Evolutionary conservation across 2,113 vertebrate genomes (phyloP).

Genomic region (Rhipidura dahli): DNA sequence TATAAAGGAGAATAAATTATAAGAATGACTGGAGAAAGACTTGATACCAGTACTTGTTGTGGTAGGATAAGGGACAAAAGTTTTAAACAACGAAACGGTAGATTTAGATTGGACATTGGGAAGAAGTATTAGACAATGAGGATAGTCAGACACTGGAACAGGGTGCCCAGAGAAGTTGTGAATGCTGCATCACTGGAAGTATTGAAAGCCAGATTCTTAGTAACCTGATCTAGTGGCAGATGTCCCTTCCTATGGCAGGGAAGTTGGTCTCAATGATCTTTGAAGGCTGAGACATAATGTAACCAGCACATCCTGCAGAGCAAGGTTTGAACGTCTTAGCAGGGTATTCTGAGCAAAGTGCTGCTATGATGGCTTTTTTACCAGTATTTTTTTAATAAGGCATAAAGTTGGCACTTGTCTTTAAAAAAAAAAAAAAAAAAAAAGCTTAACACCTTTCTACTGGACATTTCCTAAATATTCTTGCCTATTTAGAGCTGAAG

Average conservation of each 20-base stretch:
- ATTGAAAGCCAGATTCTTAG: neutral
- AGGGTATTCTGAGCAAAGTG: neutral
- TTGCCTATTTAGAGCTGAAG: neutral
- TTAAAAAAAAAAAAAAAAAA: neutral
- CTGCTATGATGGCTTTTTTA: neutral
- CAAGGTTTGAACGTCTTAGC: neutral
- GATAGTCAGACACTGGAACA: neutral
- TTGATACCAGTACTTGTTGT: neutral
- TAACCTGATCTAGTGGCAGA: neutral
- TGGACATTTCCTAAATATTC: neutral
- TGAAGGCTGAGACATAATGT: neutral
- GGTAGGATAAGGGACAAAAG: neutral
- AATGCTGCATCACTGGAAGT: neutral
- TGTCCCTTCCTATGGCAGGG: neutral
- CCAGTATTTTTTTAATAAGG: neutral
- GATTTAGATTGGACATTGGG: neutral
- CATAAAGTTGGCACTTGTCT: neutral
- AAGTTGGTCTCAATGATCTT: neutral
- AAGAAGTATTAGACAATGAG: neutral
- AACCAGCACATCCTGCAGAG: neutral
- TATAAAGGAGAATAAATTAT: neutral
- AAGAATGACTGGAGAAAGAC: neutral
- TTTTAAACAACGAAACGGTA: neutral
- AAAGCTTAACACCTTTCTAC: neutral
- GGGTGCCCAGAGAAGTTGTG: neutral